A percentile compares a stretch with the other conserved stretches of the same genome.
Evolutionary conservation across 1,140 invertebrate genomes (phyloP).

Genomic region (Conus betulinus): DNA sequence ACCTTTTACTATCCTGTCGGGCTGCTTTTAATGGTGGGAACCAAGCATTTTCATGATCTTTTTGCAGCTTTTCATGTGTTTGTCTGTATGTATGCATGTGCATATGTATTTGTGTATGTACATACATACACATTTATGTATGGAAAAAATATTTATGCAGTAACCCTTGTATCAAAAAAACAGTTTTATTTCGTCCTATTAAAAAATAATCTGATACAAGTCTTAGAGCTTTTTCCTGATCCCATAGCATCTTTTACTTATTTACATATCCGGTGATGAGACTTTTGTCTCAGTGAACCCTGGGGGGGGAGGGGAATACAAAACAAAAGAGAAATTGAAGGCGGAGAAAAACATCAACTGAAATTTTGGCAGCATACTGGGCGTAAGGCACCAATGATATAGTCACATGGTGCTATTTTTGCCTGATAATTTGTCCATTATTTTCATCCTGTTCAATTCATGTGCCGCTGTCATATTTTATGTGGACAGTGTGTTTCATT

Average conservation of each 20-base stretch:
- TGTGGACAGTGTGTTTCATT: not conserved
- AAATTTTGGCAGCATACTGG: slow-evolving; percentile 3
- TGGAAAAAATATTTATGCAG: not conserved
- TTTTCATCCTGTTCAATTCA: not conserved
- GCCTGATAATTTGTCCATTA: slow-evolving; percentile 11
- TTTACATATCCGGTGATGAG: slow-evolving; percentile 33
- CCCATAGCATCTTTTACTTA: slow-evolving; percentile 1
- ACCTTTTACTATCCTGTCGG: not conserved
- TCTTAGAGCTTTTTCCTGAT: not conserved
- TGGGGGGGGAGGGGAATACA: not conserved
- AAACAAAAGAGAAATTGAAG: not conserved
- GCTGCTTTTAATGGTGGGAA: not conserved
- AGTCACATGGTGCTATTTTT: not conserved
- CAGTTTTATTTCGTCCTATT: not conserved
- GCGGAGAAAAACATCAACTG: not conserved
- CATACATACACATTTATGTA: too few relatives aligned
- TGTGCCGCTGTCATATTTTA: not conserved
- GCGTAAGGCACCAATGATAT: not conserved
- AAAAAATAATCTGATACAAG: not conserved
- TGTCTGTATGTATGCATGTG: too few relatives aligned
- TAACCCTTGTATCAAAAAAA: not conserved
- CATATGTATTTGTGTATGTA: too few relatives aligned
- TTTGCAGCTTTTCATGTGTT: not conserved
- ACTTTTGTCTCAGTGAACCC: slow-evolving; percentile 27
- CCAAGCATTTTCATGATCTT: not conserved